Percentiles rank a stretch among this genome's conserved stretches.
Conservation (phyloP, 2,113 vertebrate species). For the Oncorhynchus mykiss region DNA sequence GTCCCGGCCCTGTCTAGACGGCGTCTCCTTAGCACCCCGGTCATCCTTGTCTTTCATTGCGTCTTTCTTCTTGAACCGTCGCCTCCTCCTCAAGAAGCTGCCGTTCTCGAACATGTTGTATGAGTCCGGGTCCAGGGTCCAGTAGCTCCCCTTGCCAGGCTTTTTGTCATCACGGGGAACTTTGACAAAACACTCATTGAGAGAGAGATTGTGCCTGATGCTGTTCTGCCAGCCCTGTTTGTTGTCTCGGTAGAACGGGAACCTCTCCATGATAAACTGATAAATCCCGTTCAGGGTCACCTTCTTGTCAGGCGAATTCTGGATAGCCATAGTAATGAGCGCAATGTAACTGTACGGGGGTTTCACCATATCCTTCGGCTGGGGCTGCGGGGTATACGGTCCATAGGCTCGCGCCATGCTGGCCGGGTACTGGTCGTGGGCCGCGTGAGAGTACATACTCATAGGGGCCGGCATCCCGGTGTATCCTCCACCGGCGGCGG, state of each 20-base stretch:
- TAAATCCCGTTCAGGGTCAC: slow-evolving; percentile 96
- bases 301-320: slow-evolving; percentile 94
- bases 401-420: slow-evolving; percentile 93
- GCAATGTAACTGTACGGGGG: slow-evolving; percentile 96
- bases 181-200: slow-evolving; percentile 94
- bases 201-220: slow-evolving; percentile 91
- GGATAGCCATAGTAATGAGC: slow-evolving; percentile 97
- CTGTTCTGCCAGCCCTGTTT: slow-evolving; percentile 94
- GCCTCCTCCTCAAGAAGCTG: slow-evolving; percentile 84
- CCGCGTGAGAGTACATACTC: slow-evolving; percentile 95
- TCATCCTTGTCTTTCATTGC: slow-evolving; percentile 91
- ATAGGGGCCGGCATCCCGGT: slow-evolving; percentile 92
- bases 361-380: slow-evolving; percentile 97
- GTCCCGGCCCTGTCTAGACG: slow-evolving; percentile 70
- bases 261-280: slow-evolving; percentile 95
- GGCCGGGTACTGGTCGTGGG: slow-evolving; percentile 91
- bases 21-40: slow-evolving; percentile 80
- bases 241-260: slow-evolving; percentile 92
- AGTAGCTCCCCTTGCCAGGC: slow-evolving; percentile 91
- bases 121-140: slow-evolving; percentile 92
- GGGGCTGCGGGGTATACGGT: slow-evolving; percentile 92
- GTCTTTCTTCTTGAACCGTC: slow-evolving; percentile 95
- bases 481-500: slow-evolving; percentile 90
- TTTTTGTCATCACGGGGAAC: slow-evolving; percentile 93
- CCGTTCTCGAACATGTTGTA: slow-evolving; percentile 97